Percentiles rank a stretch among this genome's conserved stretches.
These are phyloP conservation scores for Pteria penguin DNA, from an alignment of 2,888 invertebrate genomes.

Conservation along the genomic window DNA sequence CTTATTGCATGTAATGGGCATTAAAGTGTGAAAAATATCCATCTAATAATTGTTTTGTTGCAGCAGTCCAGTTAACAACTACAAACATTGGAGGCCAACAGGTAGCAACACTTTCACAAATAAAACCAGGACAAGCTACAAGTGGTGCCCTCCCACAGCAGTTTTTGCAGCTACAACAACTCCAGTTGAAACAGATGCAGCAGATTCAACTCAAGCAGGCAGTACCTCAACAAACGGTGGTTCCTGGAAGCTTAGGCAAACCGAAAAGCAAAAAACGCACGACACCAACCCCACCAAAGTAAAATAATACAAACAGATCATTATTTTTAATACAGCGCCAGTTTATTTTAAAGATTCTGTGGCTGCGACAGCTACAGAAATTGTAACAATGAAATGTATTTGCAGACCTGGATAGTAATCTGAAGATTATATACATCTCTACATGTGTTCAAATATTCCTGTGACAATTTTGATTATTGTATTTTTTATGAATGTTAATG, in stretches of 20 bases:
- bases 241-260: slow-evolving; percentile 51
- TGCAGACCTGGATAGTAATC: too few relatives aligned
- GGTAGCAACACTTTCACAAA: slow-evolving; percentile 53
- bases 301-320: slow-evolving; percentile 12
- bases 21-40: too few relatives aligned
- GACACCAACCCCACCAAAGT: slow-evolving; percentile 72
- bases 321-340: too few relatives aligned
- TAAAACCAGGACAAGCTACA: slow-evolving; percentile 32
- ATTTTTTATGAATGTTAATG: too few relatives aligned
- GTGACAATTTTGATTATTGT: too few relatives aligned
- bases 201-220: slow-evolving; percentile 62
- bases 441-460: too few relatives aligned
- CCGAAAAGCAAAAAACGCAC: slow-evolving; percentile 72
- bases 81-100: slow-evolving; percentile 49
- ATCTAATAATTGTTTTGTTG: slow-evolving; percentile 28
- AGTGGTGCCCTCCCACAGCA: slow-evolving; percentile 57
- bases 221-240: slow-evolving; percentile 49
- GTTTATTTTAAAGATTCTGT: too few relatives aligned
- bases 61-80: slow-evolving; percentile 54
- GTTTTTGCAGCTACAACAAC: slow-evolving; percentile 63
- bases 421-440: too few relatives aligned
- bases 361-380: too few relatives aligned
- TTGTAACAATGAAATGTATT: too few relatives aligned
- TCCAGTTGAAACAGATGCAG: slow-evolving; percentile 57
- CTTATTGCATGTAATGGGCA: background rate